phyloP scores from a whole-genome alignment of 2,797 vertebrate species.

The Labroides dimidiatus region DNA sequence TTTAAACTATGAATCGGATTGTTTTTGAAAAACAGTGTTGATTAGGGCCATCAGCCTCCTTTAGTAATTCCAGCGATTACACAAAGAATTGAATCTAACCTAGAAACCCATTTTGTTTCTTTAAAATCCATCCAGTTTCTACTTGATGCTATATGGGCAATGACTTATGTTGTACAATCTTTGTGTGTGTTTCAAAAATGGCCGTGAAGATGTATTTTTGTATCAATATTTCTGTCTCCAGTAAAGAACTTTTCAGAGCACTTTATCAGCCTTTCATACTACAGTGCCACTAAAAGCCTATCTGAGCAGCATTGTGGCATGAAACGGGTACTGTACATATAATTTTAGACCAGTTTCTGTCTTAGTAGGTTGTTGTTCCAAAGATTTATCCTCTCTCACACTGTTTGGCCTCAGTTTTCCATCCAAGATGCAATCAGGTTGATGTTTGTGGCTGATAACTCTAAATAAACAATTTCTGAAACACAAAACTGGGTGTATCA shows the following conservation, averaged over 20 bases:
- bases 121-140: conserved; percentile 23
- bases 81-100: not conserved
- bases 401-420: conserved; percentile 32
- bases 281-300: conserved; percentile 15
- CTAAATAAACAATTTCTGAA: conserved; percentile 61
- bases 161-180: conserved; percentile 5
- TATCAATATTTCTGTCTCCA: conserved; percentile 24
- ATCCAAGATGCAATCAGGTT: conserved; percentile 28
- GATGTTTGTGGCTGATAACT: conserved; percentile 44
- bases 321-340: conserved; percentile 1
- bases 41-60: conserved; percentile 4
- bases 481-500: conserved; percentile 25
- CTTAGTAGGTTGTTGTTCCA: conserved; percentile 52
- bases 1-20: not conserved
- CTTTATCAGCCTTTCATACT: conserved; percentile 50
- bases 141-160: conserved; percentile 25
- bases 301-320: conserved; percentile 23
- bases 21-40: not conserved
- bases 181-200: conserved; percentile 7
- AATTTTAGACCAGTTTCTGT: conserved; percentile 10
- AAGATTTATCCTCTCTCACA: conserved; percentile 50
- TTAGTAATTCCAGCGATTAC: not conserved
- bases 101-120: conserved; percentile 13
- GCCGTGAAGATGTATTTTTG: conserved; percentile 17
- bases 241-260: conserved; percentile 45